These are phyloP conservation scores for Hybos culiciformis DNA, from an alignment of 2,888 invertebrate species.

Conservation along the genomic window DNA sequence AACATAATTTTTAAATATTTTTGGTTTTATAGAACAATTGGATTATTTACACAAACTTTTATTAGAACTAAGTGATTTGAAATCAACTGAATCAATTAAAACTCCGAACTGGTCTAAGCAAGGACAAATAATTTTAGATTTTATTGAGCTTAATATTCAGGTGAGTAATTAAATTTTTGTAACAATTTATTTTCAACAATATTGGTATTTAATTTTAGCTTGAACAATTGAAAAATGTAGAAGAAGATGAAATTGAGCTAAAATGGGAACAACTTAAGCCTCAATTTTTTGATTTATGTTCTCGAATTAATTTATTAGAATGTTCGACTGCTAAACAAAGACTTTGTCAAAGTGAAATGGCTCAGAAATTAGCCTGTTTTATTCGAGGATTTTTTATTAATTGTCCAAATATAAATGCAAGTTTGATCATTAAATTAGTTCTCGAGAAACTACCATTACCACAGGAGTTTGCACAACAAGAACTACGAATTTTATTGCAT, in stretches of 20 bases:
- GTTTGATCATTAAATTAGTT: constrained; percentile 28
- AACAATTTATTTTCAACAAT: not conserved
- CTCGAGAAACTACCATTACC: constrained; percentile 34
- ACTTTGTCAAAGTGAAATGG: constrained; percentile 35
- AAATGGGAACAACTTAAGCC: constrained; percentile 34
- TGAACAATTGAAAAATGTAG: constrained; percentile 27
- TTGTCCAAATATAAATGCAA: constrained; percentile 29
- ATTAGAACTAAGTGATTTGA: constrained; percentile 42
- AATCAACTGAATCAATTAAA: constrained; percentile 28
- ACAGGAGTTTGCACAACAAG: constrained; percentile 33
- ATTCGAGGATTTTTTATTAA: constrained; percentile 32
- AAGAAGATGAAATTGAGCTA: constrained; percentile 30
- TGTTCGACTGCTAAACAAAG: constrained; percentile 36
- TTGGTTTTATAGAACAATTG: constrained; percentile 43
- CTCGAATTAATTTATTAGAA: constrained; percentile 32
- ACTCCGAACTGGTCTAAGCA: constrained; percentile 60
- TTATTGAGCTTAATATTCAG: constrained; percentile 51
- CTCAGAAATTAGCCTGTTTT: constrained; percentile 31
- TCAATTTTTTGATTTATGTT: constrained; percentile 33
- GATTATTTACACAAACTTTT: constrained; percentile 48
- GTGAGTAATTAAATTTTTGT: constrained; percentile 25
- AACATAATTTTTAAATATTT: constrained; percentile 20
- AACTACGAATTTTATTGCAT: constrained; percentile 18
- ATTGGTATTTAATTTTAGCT: constrained; percentile 20
- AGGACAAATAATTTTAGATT: constrained; percentile 59